These are phyloP conservation scores for Heteromurus nitidus DNA, from an alignment of 2,888 invertebrate species.

Conservation along the genomic window DNA sequence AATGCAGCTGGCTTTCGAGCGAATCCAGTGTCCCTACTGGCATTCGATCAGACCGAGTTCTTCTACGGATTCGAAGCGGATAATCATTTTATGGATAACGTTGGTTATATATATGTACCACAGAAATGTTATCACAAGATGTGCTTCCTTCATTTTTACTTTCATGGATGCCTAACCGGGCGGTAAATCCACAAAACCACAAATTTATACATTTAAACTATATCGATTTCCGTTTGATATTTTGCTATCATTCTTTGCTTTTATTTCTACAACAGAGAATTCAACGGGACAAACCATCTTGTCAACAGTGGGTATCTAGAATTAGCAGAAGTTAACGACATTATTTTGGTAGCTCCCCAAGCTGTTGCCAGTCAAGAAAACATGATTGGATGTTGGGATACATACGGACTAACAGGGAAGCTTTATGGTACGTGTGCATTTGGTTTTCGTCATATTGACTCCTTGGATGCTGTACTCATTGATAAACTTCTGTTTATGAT, in stretches of 20 bases:
- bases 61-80: slow-evolving; percentile 59
- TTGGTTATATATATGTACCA: slow-evolving; percentile 70
- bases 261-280: no score
- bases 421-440: slow-evolving; percentile 61
- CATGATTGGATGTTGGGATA: slow-evolving; percentile 72
- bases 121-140: slow-evolving; percentile 51
- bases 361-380: slow-evolving; percentile 62
- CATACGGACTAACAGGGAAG: slow-evolving; percentile 69
- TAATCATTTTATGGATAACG: slow-evolving; percentile 64
- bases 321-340: slow-evolving; percentile 68
- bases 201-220: no score
- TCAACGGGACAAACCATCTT: slow-evolving; percentile 70
- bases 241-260: no score
- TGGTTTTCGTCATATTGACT: not conserved
- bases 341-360: slow-evolving; percentile 72
- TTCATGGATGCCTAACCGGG: slow-evolving; percentile 71
- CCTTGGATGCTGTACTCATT: not conserved
- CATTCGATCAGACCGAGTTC: slow-evolving; percentile 71
- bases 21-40: slow-evolving; percentile 48
- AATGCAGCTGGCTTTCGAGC: slow-evolving; percentile 14
- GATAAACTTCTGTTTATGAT: no score
- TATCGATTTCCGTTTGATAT: no score
- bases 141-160: slow-evolving; percentile 71
- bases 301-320: slow-evolving; percentile 70
- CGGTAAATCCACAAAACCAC: slow-evolving; percentile 56